phyloP scores from a whole-genome alignment of 2,113 vertebrate species.

The Paedocypris sp. region DNA sequence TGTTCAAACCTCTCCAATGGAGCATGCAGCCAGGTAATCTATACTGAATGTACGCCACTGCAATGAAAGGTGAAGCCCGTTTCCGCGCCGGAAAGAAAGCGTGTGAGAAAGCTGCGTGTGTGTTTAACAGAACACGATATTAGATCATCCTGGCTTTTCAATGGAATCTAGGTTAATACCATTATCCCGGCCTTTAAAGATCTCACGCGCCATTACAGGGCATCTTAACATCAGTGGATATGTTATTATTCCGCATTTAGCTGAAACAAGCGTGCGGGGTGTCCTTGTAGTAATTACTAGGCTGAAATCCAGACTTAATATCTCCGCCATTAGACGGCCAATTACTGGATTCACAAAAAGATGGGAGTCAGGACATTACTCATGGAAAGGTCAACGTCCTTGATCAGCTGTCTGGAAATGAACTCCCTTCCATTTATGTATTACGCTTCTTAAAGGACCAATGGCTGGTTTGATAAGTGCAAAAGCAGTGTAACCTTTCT shows the following conservation, averaged over 20 bases:
- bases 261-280: too few relatives aligned
- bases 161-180: conserved; percentile 9
- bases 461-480: neutral
- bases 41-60: too few relatives aligned
- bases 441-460: neutral
- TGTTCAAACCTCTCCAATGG: neutral
- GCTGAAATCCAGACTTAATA: neutral
- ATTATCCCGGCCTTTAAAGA: neutral
- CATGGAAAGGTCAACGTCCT: conserved; percentile 5
- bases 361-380: neutral
- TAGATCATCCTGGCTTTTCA: neutral
- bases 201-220: neutral
- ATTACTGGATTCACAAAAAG: neutral
- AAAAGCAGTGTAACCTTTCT: conserved; percentile 22
- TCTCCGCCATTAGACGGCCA: neutral
- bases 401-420: neutral
- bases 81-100: too few relatives aligned
- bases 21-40: too few relatives aligned
- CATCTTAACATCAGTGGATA: neutral
- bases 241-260: too few relatives aligned
- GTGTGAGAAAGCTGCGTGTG: neutral
- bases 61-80: too few relatives aligned
- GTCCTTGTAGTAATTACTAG: neutral
- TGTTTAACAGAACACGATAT: neutral
- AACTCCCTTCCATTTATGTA: neutral